These are phyloP conservation scores for Microhierax caerulescens DNA, from an alignment of 2,797 vertebrate species.

Conservation along the genomic window DNA sequence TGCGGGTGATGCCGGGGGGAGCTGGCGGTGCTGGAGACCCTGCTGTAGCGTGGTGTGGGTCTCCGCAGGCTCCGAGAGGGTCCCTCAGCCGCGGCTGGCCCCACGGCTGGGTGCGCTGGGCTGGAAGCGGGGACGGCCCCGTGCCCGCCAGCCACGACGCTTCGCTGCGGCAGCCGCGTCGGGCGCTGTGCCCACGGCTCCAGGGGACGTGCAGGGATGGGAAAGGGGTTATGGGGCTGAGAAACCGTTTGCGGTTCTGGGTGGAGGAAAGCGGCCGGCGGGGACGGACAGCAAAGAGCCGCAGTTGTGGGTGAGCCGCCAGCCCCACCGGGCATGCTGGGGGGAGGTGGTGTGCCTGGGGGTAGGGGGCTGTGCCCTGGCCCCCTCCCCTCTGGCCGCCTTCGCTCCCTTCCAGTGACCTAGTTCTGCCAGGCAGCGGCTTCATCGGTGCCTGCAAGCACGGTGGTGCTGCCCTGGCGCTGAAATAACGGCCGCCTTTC, in stretches of 20 bases:
- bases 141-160: fast-evolving
- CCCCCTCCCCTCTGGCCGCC: background rate
- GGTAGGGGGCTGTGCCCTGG: background rate
- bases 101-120: too few relatives aligned
- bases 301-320: background rate
- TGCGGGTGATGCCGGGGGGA: background rate
- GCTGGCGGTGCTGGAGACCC: fast-evolving
- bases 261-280: fast-evolving
- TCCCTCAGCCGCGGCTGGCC: background rate
- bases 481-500: background rate
- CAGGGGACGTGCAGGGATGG: fast-evolving
- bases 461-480: constrained; percentile 1
- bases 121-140: background rate
- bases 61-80: fast-evolving
- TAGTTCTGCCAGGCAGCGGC: constrained; percentile 43
- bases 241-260: background rate
- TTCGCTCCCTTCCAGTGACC: background rate
- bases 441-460: background rate
- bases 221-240: fast-evolving
- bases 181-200: fast-evolving
- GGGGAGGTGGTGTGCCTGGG: fast-evolving
- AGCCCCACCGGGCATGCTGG: fast-evolving
- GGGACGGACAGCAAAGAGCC: background rate
- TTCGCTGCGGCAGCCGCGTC: fast-evolving
- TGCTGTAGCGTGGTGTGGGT: fast-evolving